These are phyloP conservation scores for Xestia ashworthii DNA, from an alignment of 2,888 invertebrate species.

Conservation along the genomic window DNA sequence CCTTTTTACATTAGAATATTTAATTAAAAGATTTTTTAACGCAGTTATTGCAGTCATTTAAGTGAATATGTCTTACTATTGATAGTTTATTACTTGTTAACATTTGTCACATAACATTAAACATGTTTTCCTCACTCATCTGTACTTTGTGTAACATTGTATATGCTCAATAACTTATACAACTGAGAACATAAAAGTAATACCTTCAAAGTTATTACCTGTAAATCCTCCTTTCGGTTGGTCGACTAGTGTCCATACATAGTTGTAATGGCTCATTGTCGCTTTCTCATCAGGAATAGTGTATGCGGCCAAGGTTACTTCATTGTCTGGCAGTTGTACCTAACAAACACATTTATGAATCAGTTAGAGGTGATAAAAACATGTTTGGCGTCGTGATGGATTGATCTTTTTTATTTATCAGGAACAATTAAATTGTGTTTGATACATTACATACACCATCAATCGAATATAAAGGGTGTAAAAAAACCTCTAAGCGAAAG, in stretches of 20 bases:
- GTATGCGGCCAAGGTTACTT: slow-evolving; percentile 95
- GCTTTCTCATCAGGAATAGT: slow-evolving; percentile 94
- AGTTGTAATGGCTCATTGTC: slow-evolving; percentile 94
- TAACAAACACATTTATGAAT: slow-evolving; percentile 32
- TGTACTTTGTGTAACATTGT: not conserved
- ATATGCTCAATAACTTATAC: not conserved
- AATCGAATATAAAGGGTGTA: no score
- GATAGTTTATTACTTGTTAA: not conserved
- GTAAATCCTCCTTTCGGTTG: slow-evolving; percentile 95
- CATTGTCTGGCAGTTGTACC: slow-evolving; percentile 94
- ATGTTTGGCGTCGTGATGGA: not conserved
- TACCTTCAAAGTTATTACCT: slow-evolving; percentile 74
- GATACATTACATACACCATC: no score
- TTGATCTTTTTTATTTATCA: no score
- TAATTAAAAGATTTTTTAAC: not conserved
- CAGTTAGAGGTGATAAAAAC: not conserved
- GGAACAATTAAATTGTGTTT: no score
- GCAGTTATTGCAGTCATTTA: not conserved
- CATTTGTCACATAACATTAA: not conserved
- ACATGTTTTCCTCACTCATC: not conserved
- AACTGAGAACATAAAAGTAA: not conserved
- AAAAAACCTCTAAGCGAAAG: no score
- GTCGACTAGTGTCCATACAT: slow-evolving; percentile 96
- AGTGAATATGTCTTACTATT: not conserved
- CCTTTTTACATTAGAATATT: no score